Evolutionary conservation across 2,113 vertebrate genomes (phyloP).

Genomic region (Neogobius melanostomus): DNA sequence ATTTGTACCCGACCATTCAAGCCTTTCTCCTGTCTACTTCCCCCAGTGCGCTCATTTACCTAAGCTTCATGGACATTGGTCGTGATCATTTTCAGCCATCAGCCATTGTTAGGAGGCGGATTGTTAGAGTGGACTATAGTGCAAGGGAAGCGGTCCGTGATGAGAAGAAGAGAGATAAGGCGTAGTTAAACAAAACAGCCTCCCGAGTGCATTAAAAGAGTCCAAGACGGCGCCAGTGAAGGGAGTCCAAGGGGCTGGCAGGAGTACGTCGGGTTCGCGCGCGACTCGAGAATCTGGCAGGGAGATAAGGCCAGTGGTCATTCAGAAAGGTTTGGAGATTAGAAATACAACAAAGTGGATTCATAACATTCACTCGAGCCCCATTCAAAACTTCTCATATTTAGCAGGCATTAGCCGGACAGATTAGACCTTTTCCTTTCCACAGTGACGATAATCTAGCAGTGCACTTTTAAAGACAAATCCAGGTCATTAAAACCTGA

Average conservation of each 20-base stretch:
- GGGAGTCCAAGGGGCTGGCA: background rate
- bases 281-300: conserved; percentile 16
- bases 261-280: background rate
- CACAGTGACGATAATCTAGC: too few species aligned
- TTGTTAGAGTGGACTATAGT: conserved; percentile 3
- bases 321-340: conserved; percentile 7
- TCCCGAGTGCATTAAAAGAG: conserved; percentile 37
- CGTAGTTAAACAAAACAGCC: conserved; percentile 28
- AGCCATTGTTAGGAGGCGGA: conserved; percentile 14
- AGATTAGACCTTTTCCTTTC: background rate
- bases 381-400: background rate
- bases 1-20: conserved; percentile 7
- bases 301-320: conserved; percentile 6
- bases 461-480: too few species aligned
- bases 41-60: conserved; percentile 10
- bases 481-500: too few species aligned
- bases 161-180: conserved; percentile 4
- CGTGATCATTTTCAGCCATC: conserved; percentile 29
- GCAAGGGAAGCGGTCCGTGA: conserved; percentile 11
- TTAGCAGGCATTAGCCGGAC: background rate
- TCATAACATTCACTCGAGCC: background rate
- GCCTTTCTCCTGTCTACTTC: conserved; percentile 4
- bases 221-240: conserved; percentile 23
- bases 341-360: background rate
- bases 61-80: conserved; percentile 21